phyloP scores from a whole-genome alignment of 2,888 invertebrate genomes.

The Stomorhina lunata region DNA sequence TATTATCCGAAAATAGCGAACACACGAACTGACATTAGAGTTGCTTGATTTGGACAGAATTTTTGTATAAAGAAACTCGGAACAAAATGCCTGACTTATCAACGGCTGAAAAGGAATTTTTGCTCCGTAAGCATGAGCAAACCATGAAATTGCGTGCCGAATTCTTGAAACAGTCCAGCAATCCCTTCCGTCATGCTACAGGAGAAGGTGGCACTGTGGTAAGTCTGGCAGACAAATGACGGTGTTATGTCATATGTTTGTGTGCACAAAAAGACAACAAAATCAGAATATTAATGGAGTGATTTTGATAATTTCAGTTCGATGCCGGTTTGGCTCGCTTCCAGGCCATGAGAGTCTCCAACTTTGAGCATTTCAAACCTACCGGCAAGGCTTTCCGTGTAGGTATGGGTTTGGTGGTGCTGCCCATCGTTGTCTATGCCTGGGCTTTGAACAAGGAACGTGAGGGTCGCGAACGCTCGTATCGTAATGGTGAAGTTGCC shows the following conservation, averaged over 20 bases:
- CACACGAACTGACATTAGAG: background rate
- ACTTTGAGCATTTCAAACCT: slow-evolving; percentile 85
- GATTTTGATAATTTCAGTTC: slow-evolving; percentile 84
- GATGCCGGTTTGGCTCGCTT: slow-evolving; percentile 89
- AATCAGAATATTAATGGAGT: background rate
- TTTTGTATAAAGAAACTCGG: background rate
- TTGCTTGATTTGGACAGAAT: slow-evolving; percentile 8
- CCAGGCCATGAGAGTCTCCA: slow-evolving; percentile 85
- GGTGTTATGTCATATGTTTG: slow-evolving; percentile 78
- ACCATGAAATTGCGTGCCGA: slow-evolving; percentile 82
- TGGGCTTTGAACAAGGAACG: slow-evolving; percentile 82
- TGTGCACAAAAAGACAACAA: background rate
- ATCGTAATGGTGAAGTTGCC: slow-evolving; percentile 86
- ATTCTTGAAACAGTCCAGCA: slow-evolving; percentile 85
- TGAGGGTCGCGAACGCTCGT: slow-evolving; percentile 81
- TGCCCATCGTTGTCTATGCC: slow-evolving; percentile 82
- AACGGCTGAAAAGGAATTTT: slow-evolving; percentile 72
- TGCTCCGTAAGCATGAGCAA: slow-evolving; percentile 75
- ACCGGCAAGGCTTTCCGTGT: slow-evolving; percentile 82
- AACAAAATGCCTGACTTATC: slow-evolving; percentile 68
- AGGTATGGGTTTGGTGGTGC: slow-evolving; percentile 81
- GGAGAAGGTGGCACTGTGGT: slow-evolving; percentile 87
- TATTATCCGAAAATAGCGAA: background rate
- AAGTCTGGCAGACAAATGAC: slow-evolving; percentile 79
- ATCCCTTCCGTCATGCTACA: slow-evolving; percentile 86